Evolutionary conservation across 1,140 invertebrate species (phyloP), one percentile per base, ranked within the genome.

Genomic region (Cyclargus thomasi): DNA sequence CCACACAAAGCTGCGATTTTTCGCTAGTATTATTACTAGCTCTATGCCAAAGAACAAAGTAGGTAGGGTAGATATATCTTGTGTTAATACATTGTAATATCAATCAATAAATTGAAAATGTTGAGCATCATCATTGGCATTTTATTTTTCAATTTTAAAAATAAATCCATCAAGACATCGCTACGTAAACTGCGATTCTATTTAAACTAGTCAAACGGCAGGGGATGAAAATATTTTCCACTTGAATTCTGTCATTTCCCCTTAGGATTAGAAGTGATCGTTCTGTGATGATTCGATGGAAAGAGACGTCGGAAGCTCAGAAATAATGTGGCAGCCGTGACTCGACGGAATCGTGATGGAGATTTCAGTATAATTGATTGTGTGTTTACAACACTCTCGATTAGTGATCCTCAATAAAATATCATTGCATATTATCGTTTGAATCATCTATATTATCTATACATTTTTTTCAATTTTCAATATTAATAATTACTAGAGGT

Each of bases 261-360:
- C 55, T 57, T 22, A 29, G 53, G 68, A 71, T 63, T 67, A 74
- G 64, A 71, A 71, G 53, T 53, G 73, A 78, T 73, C 69, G 74
- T 67, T 70, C 65, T 63, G 22, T 64, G 53, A 74, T 78, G 77
- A 78, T 73, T 73, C 64, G 65, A 65, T 71, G 69, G 73, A 71
- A 73, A 68, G 67, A 36, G 16, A 68, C 70, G 74, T 70, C 74
- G 72, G 71, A 70, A 75, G 71, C 64, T 65, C 63, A 66, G 70
- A 77, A 84, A 79, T 82, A 85, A 86, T 83, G 76, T 80, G 63
- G 68, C 22, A 62, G 35, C 67, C 57, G 78, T 88, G 85, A 86
- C 82, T 65, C 22, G 69, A 73, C 75, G 65, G 77, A 79, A 82
- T 85, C 82, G 81, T 83, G 81, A 88, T 86, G 80, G 70, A 36